Evolutionary conservation across 2,113 vertebrate genomes (phyloP).

Genomic region (Engystomops pustulosus): DNA sequence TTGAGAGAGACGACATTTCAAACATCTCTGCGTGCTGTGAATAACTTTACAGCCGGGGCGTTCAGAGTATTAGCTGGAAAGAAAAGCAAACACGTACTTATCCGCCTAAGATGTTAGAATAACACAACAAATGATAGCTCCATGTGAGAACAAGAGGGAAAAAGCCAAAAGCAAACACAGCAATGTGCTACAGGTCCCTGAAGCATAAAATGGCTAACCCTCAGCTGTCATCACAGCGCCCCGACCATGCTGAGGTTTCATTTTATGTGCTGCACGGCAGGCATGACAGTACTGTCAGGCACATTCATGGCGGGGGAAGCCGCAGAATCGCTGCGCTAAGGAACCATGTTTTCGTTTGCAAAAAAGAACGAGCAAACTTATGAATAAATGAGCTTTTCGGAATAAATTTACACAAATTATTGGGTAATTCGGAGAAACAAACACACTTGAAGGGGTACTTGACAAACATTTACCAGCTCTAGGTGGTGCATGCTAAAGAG

Average conservation of each 20-base stretch:
- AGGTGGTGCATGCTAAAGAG: not conserved
- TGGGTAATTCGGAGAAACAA: not conserved
- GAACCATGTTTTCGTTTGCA: not conserved
- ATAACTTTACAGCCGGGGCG: conserved; percentile 41
- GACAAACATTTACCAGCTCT: not conserved
- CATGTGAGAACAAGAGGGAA: conserved; percentile 57
- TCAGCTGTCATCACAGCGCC: conserved; percentile 51
- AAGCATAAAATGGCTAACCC: conserved; percentile 48
- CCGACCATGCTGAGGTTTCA: not conserved
- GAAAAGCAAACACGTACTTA: conserved; percentile 57
- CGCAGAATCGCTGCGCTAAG: not conserved
- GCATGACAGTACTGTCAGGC: not conserved
- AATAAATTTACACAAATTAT: conserved; percentile 12
- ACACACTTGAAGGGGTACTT: conserved; percentile 2
- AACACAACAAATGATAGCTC: conserved; percentile 56
- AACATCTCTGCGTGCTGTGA: conserved; percentile 41
- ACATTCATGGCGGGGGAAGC: conserved; percentile 19
- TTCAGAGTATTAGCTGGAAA: conserved; percentile 49
- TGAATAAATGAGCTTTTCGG: conserved; percentile 11
- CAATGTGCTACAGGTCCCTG: conserved; percentile 44
- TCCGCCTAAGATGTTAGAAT: conserved; percentile 57
- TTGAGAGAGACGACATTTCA: conserved; percentile 53
- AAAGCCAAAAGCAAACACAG: conserved; percentile 56
- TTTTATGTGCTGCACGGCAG: conserved; percentile 4
- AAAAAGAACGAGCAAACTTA: conserved; percentile 8